Base-by-base conservation (phyloP, 2,113 vertebrate species). In the Shinisaurus crocodilurus region DNA sequence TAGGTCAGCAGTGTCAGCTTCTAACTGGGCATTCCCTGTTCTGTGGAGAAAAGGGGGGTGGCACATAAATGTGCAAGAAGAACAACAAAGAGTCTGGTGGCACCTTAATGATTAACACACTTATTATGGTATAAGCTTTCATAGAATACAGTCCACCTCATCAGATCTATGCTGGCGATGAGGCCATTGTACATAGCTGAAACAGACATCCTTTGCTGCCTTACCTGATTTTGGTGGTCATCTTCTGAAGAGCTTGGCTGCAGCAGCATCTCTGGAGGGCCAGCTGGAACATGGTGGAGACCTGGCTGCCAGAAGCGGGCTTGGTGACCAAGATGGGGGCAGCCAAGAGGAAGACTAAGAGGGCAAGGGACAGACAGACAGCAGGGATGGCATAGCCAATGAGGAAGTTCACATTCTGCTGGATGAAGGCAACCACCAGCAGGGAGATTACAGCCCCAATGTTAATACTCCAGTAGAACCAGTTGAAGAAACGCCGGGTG, bases 391-490 rank as follows among this genome's bases (percentile, higher is more conserved):
- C 45, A 83, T 95, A 96, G 43, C 96, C 94, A 1, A 90, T 79
- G 63, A 96, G 90, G 86, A 97, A 97, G 77, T 12, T 79, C 81
- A 97, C 8, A 86, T 97, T 96, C 92, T 97, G 96, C 57, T 97
- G 96, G 50, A 96, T n/a, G 29, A 96, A 97, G 76, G 96, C 94
- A 87, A 97, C 94, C 37, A 96, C 76, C 82, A 96, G 90, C 92
- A 97, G 88, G 0, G 97, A 93, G 37, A 97, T 89, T 48, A 92
- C 43, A 0, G 96, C 96, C 0, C 97, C 96, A 7, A 93, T 8
- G 20, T 96, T 96, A 80, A 92, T 94, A 86, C 95, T 97, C 97
- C 97, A 97, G 4, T 96, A 97, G 79, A 97, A 96, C 97, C 97
- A 96, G 95, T 96, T 97, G 94, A 97, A 97, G 94, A 97, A 97